phyloP scores from a whole-genome alignment of 2,797 vertebrate genomes.

The Pseudotriccus pelzelni region DNA sequence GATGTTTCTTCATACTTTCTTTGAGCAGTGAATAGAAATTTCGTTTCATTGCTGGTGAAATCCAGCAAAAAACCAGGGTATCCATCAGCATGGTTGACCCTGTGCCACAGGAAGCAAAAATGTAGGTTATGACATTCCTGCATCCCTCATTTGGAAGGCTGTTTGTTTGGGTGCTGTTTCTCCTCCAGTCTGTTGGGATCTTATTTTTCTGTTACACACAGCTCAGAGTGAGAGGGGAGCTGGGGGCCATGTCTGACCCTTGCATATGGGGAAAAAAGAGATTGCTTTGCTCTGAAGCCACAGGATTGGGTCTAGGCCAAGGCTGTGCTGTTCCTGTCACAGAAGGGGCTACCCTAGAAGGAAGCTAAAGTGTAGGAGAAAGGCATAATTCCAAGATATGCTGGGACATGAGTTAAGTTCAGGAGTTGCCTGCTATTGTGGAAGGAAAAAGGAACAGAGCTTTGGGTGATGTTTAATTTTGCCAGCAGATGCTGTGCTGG shows the following conservation, averaged over 20 bases:
- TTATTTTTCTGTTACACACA: background rate
- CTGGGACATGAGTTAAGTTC: background rate
- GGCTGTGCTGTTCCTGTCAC: background rate
- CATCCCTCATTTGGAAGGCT: fast-evolving
- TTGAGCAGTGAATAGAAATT: background rate
- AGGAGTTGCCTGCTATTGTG: too few relatives aligned
- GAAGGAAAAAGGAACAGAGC: background rate
- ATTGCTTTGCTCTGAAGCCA: background rate
- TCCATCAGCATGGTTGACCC: background rate
- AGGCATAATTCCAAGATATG: background rate
- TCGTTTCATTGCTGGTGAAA: background rate
- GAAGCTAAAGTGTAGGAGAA: background rate
- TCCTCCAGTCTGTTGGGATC: background rate
- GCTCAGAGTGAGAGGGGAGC: fast-evolving
- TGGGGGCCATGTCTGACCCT: background rate
- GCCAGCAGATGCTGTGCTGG: fast-evolving
- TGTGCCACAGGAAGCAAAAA: background rate
- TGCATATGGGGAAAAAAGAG: fast-evolving
- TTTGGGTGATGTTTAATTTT: background rate
- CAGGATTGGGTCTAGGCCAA: background rate
- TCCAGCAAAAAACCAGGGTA: background rate
- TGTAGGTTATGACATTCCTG: background rate
- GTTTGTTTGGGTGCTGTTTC: background rate
- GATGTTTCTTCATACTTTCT: background rate
- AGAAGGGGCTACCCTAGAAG: background rate